These are phyloP conservation scores for Gila robusta DNA, from an alignment of 2,797 vertebrate genomes.

Conservation along the genomic window DNA sequence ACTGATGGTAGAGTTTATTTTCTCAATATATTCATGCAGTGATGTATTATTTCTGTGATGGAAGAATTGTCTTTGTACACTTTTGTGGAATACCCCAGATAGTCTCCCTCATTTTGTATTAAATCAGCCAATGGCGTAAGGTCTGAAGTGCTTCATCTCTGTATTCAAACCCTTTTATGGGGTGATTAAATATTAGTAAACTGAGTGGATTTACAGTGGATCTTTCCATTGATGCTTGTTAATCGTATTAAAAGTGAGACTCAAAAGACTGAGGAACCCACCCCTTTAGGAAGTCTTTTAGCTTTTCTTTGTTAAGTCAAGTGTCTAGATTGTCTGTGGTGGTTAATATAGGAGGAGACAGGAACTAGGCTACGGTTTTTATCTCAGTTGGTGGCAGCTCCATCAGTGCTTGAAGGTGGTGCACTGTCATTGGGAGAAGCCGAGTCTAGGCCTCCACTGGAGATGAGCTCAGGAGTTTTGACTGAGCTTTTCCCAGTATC, in stretches of 20 bases:
- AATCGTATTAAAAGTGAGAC: constrained; percentile 68
- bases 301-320: constrained; percentile 71
- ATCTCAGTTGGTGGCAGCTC: constrained; percentile 66
- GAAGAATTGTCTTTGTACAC: constrained; percentile 58
- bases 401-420: constrained; percentile 65
- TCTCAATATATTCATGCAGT: constrained; percentile 64
- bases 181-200: constrained; percentile 58
- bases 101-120: constrained; percentile 18
- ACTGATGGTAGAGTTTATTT: constrained; percentile 52
- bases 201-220: constrained; percentile 45
- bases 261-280: constrained; percentile 62
- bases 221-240: constrained; percentile 46
- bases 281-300: constrained; percentile 68
- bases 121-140: constrained; percentile 16
- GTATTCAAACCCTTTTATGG: constrained; percentile 39
- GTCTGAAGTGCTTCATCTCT: constrained; percentile 33
- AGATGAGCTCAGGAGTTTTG: constrained; percentile 66
- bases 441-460: constrained; percentile 55
- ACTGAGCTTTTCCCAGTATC: constrained; percentile 69
- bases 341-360: constrained; percentile 66
- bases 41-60: constrained; percentile 43
- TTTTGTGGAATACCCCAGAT: constrained; percentile 36
- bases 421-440: constrained; percentile 65
- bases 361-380: constrained; percentile 68
- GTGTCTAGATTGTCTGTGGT: constrained; percentile 75